phyloP scores from a whole-genome alignment of 2,888 invertebrate species.

The Sinodicranocentrus sp. region DNA sequence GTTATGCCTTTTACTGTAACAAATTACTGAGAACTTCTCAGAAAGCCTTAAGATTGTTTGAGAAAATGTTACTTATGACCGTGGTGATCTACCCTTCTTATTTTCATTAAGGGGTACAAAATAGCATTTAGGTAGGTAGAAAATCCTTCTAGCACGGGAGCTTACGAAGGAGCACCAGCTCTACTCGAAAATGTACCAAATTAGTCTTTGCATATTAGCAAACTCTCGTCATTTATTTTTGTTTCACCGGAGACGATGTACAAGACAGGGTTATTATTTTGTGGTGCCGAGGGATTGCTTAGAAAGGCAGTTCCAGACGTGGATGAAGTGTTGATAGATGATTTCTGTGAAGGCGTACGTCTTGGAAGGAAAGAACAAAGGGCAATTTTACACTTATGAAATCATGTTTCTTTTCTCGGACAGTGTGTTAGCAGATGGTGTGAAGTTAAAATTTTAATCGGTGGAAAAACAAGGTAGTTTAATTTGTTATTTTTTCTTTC shows the following conservation, averaged over 20 bases:
- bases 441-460: too few relatives aligned
- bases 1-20: constrained; percentile 22
- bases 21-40: constrained; percentile 40
- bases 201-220: constrained; percentile 56
- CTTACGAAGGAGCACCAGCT: too few relatives aligned
- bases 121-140: neutral
- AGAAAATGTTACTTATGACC: neutral
- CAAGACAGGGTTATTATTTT: constrained; percentile 38
- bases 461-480: too few relatives aligned
- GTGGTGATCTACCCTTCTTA: constrained; percentile 42
- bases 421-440: too few relatives aligned
- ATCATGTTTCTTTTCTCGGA: too few relatives aligned
- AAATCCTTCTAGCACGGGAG: too few relatives aligned
- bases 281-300: constrained; percentile 44
- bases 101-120: neutral
- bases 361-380: too few relatives aligned
- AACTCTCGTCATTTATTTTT: constrained; percentile 42
- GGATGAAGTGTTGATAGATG: constrained; percentile 56
- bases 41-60: constrained; percentile 32
- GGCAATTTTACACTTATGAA: too few relatives aligned
- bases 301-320: constrained; percentile 17
- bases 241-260: constrained; percentile 30
- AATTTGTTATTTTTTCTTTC: too few relatives aligned
- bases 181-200: constrained; percentile 42
- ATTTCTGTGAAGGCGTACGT: constrained; percentile 18